Conservation (phyloP, 2,797 vertebrate genomes). For the Varecia variegata region DNA sequence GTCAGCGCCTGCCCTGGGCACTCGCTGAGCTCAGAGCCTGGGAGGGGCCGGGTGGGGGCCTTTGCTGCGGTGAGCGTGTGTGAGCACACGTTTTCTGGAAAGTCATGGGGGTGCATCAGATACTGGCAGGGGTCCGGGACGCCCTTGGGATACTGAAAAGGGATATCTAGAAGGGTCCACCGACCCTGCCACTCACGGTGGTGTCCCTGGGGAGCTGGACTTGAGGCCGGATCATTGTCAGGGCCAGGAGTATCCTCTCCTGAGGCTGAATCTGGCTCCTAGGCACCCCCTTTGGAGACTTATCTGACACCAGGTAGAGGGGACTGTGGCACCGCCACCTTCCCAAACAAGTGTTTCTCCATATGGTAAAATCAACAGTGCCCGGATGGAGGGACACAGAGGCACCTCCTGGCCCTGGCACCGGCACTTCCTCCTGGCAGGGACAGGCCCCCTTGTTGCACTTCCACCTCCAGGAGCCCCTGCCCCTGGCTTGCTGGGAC, state of each 20-base stretch:
- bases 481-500: background rate
- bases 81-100: background rate
- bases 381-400: background rate
- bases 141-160: too few relatives aligned
- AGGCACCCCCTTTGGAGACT: background rate
- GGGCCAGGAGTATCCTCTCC: background rate
- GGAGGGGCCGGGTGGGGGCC: background rate
- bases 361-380: background rate
- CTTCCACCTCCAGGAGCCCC: background rate
- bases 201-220: background rate
- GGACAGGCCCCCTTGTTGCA: rapidly evolving
- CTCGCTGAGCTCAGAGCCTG: background rate
- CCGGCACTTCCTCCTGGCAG: background rate
- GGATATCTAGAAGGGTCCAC: background rate
- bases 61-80: background rate
- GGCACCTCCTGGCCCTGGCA: background rate
- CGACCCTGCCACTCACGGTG: background rate
- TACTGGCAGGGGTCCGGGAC: background rate
- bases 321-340: background rate
- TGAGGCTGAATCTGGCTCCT: background rate
- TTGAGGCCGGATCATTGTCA: background rate
- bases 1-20: background rate
- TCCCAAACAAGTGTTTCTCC: background rate
- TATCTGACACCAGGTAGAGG: background rate
- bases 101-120: background rate